These are phyloP conservation scores for Mionectes macconnelli DNA, from an alignment of 2,113 vertebrate genomes.

Conservation along the genomic window DNA sequence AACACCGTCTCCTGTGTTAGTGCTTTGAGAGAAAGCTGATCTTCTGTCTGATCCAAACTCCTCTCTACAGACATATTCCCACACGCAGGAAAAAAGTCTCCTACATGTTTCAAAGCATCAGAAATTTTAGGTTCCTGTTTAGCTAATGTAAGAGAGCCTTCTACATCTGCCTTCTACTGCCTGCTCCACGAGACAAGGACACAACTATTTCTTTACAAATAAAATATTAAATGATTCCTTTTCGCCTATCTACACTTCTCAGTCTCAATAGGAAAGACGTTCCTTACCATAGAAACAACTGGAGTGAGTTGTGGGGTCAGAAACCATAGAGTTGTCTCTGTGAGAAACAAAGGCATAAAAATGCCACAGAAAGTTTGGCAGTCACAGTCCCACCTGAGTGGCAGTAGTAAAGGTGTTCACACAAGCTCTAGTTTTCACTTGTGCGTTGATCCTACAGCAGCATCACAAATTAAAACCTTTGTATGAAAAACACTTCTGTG, in stretches of 20 bases:
- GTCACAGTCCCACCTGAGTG: neutral
- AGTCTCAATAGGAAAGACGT: neutral
- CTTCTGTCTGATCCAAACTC: neutral
- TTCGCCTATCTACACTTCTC: neutral
- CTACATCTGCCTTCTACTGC: neutral
- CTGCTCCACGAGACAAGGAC: neutral
- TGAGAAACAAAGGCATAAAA: neutral
- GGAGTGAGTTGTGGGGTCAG: neutral
- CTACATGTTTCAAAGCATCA: neutral
- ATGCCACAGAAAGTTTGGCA: neutral
- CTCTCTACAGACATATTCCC: neutral
- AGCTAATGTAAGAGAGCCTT: neutral
- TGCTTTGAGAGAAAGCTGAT: neutral
- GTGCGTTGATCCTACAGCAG: neutral
- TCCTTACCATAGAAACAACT: neutral
- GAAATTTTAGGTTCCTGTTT: neutral
- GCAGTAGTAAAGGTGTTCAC: neutral
- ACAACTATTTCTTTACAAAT: neutral
- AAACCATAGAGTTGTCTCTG: neutral
- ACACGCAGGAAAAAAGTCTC: neutral
- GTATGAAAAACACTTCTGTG: neutral
- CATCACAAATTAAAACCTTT: neutral
- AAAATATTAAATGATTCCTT: neutral
- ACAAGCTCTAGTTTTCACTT: neutral
- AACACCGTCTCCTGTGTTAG: neutral